Conservation (phyloP, 2,888 invertebrate genomes). For the Lycia hirtaria region DNA sequence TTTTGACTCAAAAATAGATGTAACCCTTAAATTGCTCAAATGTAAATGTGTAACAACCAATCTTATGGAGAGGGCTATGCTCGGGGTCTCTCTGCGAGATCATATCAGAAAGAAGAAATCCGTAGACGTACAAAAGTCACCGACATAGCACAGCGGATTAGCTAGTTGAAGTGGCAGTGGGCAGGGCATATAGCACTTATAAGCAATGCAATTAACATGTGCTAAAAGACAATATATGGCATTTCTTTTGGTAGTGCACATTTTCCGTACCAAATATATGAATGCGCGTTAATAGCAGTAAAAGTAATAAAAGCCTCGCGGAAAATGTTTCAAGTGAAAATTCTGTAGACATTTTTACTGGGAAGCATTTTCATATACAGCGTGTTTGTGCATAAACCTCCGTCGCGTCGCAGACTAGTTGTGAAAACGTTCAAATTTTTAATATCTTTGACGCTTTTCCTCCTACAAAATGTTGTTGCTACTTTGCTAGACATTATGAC, state of each 20-base stretch:
- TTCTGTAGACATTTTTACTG: slow-evolving; percentile 11
- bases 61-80: too few species aligned
- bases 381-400: slow-evolving; percentile 3
- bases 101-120: too few species aligned
- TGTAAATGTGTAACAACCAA: too few species aligned
- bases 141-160: too few species aligned
- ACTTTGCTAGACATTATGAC: background rate
- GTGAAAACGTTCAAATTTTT: slow-evolving; percentile 13
- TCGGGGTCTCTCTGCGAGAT: too few species aligned
- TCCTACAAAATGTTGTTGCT: background rate
- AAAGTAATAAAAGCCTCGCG: slow-evolving; percentile 5
- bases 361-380: slow-evolving; percentile 17
- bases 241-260: slow-evolving; percentile 1
- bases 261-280: slow-evolving; percentile 29
- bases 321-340: slow-evolving; percentile 8
- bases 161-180: too few species aligned
- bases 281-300: slow-evolving; percentile 35
- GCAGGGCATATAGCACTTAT: too few species aligned
- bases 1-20: too few species aligned
- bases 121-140: too few species aligned
- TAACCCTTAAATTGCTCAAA: too few species aligned
- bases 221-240: too few species aligned
- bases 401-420: slow-evolving; percentile 14
- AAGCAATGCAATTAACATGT: too few species aligned
- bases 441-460: slow-evolving; percentile 11